Evolutionary conservation across 2,888 invertebrate species (phyloP).

Genomic region (Unio pictorum): DNA sequence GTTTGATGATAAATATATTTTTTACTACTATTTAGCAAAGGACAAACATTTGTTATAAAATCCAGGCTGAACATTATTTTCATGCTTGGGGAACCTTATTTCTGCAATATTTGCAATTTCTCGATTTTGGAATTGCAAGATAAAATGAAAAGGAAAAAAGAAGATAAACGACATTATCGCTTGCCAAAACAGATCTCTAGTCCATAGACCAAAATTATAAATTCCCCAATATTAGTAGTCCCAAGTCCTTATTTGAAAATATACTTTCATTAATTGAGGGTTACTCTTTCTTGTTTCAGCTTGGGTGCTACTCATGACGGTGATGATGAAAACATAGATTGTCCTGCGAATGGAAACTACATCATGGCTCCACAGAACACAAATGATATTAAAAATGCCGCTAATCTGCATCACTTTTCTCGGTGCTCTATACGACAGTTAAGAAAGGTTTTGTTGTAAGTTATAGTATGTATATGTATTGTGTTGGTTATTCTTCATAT

Average conservation of each 20-base stretch:
- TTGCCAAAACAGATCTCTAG: not conserved
- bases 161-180: not conserved
- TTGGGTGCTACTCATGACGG: slow-evolving; percentile 61
- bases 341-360: slow-evolving; percentile 49
- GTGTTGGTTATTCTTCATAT: too few relatives aligned
- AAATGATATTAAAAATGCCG: slow-evolving; percentile 26
- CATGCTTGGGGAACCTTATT: too few relatives aligned
- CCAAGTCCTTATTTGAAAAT: not conserved
- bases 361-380: slow-evolving; percentile 58
- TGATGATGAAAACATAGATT: slow-evolving; percentile 34
- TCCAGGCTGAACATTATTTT: too few relatives aligned
- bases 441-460: slow-evolving; percentile 42
- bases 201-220: not conserved
- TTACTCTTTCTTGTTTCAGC: slow-evolving; percentile 27
- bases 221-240: not conserved
- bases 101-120: too few relatives aligned
- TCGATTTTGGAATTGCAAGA: too few relatives aligned
- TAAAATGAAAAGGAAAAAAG: too few relatives aligned
- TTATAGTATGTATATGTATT: not conserved
- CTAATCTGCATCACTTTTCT: slow-evolving; percentile 58
- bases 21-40: too few relatives aligned
- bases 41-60: too few relatives aligned
- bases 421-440: slow-evolving; percentile 53
- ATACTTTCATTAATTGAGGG: not conserved
- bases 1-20: too few relatives aligned